Base-by-base conservation (phyloP, 2,113 vertebrate species). In the Platanista minor region DNA sequence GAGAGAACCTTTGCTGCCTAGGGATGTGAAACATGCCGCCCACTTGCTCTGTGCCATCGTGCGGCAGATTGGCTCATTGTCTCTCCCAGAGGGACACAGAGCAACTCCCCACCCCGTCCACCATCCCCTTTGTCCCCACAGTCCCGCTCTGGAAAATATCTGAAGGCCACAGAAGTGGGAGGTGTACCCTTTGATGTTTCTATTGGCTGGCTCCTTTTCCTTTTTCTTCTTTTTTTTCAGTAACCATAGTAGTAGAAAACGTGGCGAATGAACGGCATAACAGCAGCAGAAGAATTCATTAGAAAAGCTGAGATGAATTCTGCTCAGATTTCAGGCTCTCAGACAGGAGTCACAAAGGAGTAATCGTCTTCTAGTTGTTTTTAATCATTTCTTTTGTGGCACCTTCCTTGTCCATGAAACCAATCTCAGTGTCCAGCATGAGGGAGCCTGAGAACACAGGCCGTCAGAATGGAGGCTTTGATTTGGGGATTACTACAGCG, bases 241-340 rank as follows among this genome's bases (percentile, higher is more conserved):
- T 98, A 97, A 98, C 97, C 96, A 94, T 92, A 96, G 92, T 94
- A 93, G 95, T 97, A 98, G 96, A 97, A 98, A 98, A 97, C 97
- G 94, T 97, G 81, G 97, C 94, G 94, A 98, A 98, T 98, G 98
- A 98, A 67, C 97, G 92, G 97, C 97, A 97, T 98, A 97, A 97
- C 96, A 97, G 97, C 95, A 98, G 82, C 91, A 92, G 96, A 98
- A 97, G 98, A 98, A 98, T 98, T 98, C 81, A 97, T 98, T 98
- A 98, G 97, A 97, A 97, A 12, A 41, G 97, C 93, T 77, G 92
- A 98, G 98, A 96, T 98, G 89, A 94, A 87, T 97, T 97, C 97
- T 94, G n/a, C 97, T 98, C 97, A 94, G 94, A 94, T 99, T 98
- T 98, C 96, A 94, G 92, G 75, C 95, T 98, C 97, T 97, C 81